phyloP scores from a whole-genome alignment of 2,797 vertebrate genomes.

The Rhabdophis nuchalis region DNA sequence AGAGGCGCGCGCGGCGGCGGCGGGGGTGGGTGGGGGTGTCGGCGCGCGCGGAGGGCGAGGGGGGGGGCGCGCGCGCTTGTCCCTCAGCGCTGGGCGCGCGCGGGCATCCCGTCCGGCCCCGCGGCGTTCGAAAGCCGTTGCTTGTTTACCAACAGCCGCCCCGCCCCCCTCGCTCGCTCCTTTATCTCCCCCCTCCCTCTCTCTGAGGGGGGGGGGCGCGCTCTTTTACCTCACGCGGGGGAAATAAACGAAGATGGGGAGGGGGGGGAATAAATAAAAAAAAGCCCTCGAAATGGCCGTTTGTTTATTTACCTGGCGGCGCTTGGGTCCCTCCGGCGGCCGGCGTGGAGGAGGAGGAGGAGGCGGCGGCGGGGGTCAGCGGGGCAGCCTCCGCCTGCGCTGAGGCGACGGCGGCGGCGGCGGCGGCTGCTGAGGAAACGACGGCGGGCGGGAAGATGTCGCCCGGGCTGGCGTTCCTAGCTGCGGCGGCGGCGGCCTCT shows the following conservation, averaged over 20 bases:
- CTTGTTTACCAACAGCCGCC: conserved; percentile 15
- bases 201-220: not conserved
- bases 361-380: conserved; percentile 76
- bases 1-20: not conserved
- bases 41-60: not conserved
- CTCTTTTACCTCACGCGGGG: not conserved
- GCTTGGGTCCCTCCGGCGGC: conserved; percentile 63
- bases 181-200: fast-evolving
- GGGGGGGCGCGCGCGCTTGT: no score
- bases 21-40: fast-evolving
- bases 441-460: not conserved
- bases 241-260: no score
- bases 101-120: not conserved
- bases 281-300: not conserved
- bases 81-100: not conserved
- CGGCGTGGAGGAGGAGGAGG: not conserved
- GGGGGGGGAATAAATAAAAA: no score
- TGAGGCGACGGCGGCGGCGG: not conserved
- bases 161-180: not conserved
- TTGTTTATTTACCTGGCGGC: conserved; percentile 38
- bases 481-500: not conserved
- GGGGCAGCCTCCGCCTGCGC: conserved; percentile 70
- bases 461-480: not conserved
- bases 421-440: not conserved
- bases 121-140: conserved; percentile 5